Conservation (phyloP, 2,797 vertebrate genomes). For the Chelmon rostratus region DNA sequence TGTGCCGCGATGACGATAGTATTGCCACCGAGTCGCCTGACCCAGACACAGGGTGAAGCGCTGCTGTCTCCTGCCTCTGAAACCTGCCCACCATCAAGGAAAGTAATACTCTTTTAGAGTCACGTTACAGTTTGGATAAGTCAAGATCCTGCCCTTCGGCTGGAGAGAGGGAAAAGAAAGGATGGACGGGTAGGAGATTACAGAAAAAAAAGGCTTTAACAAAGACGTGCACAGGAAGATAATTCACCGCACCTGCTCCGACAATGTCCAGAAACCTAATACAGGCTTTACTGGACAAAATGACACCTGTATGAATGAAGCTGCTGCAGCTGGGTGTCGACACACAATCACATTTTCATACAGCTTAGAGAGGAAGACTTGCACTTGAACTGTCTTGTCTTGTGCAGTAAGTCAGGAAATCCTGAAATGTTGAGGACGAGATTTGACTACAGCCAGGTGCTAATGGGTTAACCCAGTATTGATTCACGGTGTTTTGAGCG, state of each 20-base stretch:
- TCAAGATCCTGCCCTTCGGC: constrained; percentile 55
- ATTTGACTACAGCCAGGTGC: constrained; percentile 14
- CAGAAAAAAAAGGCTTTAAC: constrained; percentile 46
- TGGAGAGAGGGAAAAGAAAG: constrained; percentile 39
- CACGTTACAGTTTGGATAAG: constrained; percentile 52
- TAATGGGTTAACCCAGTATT: constrained; percentile 43
- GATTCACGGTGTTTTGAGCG: constrained; percentile 35
- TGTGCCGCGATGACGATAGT: constrained; percentile 35
- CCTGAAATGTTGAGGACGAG: constrained; percentile 35
- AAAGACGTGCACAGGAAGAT: constrained; percentile 60
- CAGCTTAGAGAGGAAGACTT: constrained; percentile 18
- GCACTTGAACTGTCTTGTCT: background rate
- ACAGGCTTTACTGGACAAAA: constrained; percentile 57
- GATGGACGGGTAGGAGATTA: constrained; percentile 43
- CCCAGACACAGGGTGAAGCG: constrained; percentile 3
- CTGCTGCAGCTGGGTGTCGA: constrained; percentile 61
- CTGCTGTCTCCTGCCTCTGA: constrained; percentile 12
- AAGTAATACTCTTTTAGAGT: constrained; percentile 47
- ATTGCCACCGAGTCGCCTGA: constrained; percentile 27
- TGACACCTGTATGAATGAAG: constrained; percentile 70
- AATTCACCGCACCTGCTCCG: constrained; percentile 77
- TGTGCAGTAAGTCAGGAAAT: background rate
- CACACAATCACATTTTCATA: constrained; percentile 35
- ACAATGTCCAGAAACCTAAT: constrained; percentile 73
- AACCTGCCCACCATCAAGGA: constrained; percentile 26